These are phyloP conservation scores for Dipus sagitta DNA, from an alignment of 2,797 vertebrate genomes.

Conservation along the genomic window DNA sequence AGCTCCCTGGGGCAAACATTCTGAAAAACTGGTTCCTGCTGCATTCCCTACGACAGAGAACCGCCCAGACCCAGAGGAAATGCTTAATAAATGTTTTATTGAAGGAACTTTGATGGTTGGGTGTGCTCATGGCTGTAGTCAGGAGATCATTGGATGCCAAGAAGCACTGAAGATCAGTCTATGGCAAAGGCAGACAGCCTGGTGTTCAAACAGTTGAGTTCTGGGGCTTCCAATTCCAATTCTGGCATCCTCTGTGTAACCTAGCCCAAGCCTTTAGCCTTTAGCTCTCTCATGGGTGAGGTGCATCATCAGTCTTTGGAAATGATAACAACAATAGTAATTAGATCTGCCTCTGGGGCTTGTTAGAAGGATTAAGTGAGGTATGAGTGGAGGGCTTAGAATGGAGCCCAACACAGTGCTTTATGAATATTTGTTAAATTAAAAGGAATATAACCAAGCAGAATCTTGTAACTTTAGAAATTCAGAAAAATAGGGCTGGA, in stretches of 20 bases:
- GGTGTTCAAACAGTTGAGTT: background rate
- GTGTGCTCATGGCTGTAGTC: too few relatives aligned
- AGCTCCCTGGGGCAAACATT: background rate
- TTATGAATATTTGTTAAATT: background rate
- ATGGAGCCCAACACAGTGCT: background rate
- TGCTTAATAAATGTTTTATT: background rate
- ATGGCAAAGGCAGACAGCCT: too few relatives aligned
- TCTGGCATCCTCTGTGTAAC: background rate
- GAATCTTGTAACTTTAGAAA: background rate
- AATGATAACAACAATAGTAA: background rate
- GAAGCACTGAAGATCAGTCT: accelerated
- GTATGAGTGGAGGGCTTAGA: background rate
- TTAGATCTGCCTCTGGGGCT: background rate
- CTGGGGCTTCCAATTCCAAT: background rate
- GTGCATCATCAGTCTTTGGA: background rate
- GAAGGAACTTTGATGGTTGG: background rate
- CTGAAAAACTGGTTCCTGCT: background rate
- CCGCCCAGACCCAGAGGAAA: background rate
- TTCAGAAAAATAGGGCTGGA: background rate
- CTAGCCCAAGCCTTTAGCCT: background rate
- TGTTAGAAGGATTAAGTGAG: background rate
- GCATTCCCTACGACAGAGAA: background rate
- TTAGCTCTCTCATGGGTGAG: background rate
- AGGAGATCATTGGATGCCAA: background rate
- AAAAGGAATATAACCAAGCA: background rate